A percentile compares a stretch with the other conserved stretches of the same genome.
Conservation (phyloP, 2,888 invertebrate genomes). For the Volucella zonaria region DNA sequence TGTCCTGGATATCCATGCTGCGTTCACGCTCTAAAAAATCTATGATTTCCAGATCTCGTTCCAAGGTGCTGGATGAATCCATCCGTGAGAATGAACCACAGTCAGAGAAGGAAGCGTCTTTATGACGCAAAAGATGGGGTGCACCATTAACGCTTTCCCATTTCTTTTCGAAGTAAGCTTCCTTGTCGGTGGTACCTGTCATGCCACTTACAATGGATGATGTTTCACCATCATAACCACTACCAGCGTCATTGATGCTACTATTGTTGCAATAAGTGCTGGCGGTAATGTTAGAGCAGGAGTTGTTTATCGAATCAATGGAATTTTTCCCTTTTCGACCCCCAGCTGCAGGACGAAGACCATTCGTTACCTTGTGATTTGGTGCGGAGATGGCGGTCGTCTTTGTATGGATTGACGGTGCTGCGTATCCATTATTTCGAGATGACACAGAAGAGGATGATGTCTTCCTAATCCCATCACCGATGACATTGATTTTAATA, state of each 20-base stretch:
- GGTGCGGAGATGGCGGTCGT: conserved; percentile 28
- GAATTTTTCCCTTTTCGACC: conserved; percentile 75
- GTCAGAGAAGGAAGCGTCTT: conserved; percentile 80
- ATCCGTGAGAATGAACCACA: conserved; percentile 79
- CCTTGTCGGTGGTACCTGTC: conserved; percentile 76
- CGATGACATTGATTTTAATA: conserved; percentile 81
- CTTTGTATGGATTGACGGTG: conserved; percentile 45
- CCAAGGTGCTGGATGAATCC: conserved; percentile 80
- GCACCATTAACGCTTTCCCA: conserved; percentile 74
- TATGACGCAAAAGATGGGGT: conserved; percentile 75
- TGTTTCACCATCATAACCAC: conserved; percentile 81
- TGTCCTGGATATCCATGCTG: conserved; percentile 82
- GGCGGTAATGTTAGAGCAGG: conserved; percentile 81
- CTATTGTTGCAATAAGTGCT: conserved; percentile 80
- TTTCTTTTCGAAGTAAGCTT: conserved; percentile 76
- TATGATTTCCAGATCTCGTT: conserved; percentile 82
- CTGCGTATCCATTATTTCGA: conserved; percentile 38
- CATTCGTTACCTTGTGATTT: conserved; percentile 60
- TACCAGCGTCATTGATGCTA: conserved; percentile 78
- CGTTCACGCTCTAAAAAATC: conserved; percentile 82
- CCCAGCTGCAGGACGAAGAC: conserved; percentile 38
- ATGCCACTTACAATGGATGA: conserved; percentile 81
- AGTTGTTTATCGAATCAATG: conserved; percentile 79
- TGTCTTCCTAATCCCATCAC: conserved; percentile 77
- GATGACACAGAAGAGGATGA: conserved; percentile 32